Evolutionary conservation across 2,888 invertebrate genomes (phyloP).

Genomic region (Pristionchus entomophagus): DNA sequence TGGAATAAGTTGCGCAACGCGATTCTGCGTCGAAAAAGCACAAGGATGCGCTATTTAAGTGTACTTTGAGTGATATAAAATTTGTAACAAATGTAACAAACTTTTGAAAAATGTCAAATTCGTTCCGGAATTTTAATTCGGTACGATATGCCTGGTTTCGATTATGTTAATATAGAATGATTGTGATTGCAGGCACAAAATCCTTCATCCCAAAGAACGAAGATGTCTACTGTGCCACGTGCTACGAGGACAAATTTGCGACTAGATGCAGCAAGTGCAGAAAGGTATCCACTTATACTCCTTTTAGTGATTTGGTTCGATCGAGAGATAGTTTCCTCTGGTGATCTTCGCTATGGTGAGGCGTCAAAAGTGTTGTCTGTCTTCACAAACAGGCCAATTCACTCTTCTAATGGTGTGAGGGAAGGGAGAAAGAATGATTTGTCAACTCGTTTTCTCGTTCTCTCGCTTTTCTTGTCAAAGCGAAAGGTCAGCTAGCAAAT

Average conservation of each 20-base stretch:
- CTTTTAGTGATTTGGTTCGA: background rate
- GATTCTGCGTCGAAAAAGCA: too few species aligned
- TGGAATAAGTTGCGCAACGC: too few species aligned
- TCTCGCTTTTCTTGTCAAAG: conserved; percentile 14
- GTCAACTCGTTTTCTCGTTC: background rate
- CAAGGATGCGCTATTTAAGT: too few species aligned
- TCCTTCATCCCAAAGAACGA: conserved; percentile 96
- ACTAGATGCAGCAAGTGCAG: conserved; percentile 98
- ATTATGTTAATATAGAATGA: too few species aligned
- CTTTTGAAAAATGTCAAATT: too few species aligned
- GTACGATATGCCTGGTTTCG: too few species aligned
- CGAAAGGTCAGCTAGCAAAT: background rate
- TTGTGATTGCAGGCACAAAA: conserved; percentile 89
- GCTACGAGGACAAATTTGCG: conserved; percentile 99
- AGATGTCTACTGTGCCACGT: conserved; percentile 97
- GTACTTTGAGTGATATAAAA: too few species aligned
- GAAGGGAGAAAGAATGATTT: background rate
- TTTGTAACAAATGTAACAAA: too few species aligned
- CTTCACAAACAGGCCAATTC: background rate
- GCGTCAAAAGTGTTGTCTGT: background rate
- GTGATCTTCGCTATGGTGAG: background rate
- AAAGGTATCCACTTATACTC: conserved; percentile 85
- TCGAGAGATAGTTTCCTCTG: background rate
- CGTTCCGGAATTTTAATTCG: too few species aligned
- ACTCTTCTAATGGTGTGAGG: background rate